Conservation (phyloP, 2,888 invertebrate genomes). For the Thereva unica region DNA sequence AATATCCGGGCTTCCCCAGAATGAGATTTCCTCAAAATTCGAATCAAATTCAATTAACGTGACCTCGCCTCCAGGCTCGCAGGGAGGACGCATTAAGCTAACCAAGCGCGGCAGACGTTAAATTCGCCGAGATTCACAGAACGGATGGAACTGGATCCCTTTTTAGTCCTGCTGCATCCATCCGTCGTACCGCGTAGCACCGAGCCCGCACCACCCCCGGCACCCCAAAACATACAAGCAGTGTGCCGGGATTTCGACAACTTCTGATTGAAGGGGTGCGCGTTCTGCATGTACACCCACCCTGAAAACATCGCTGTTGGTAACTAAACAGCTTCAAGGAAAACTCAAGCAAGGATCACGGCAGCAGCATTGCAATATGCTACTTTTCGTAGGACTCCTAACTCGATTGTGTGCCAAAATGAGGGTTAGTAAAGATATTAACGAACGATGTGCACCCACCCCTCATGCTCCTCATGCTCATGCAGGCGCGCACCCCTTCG, state of each 20-base stretch:
- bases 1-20: neutral
- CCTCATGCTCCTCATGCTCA: neutral
- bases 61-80: slow-evolving; percentile 41
- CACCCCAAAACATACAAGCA: too few relatives aligned
- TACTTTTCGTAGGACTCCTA: slow-evolving; percentile 25
- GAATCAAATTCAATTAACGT: slow-evolving; percentile 42
- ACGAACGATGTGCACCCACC: slow-evolving; percentile 16
- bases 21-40: slow-evolving; percentile 27
- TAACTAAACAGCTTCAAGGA: slow-evolving; percentile 15
- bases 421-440: slow-evolving; percentile 36
- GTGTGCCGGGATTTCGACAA: slow-evolving; percentile 1
- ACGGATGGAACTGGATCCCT: neutral
- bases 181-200: too few relatives aligned
- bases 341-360: slow-evolving; percentile 21
- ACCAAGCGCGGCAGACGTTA: slow-evolving; percentile 43
- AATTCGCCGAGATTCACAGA: slow-evolving; percentile 40
- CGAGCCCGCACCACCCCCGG: too few relatives aligned
- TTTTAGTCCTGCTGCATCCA: neutral
- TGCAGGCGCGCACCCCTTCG: too few relatives aligned
- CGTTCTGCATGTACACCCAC: slow-evolving; percentile 24
- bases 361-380: slow-evolving; percentile 28
- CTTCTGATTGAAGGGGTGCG: slow-evolving; percentile 19
- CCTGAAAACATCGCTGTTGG: neutral
- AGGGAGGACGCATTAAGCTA: slow-evolving; percentile 42
- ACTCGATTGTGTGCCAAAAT: slow-evolving; percentile 29